Evolutionary conservation across 23 tunicate species (phyloP), one percentile per base, ranked within the genome.

Genomic region (Trididemnum miniatum): DNA sequence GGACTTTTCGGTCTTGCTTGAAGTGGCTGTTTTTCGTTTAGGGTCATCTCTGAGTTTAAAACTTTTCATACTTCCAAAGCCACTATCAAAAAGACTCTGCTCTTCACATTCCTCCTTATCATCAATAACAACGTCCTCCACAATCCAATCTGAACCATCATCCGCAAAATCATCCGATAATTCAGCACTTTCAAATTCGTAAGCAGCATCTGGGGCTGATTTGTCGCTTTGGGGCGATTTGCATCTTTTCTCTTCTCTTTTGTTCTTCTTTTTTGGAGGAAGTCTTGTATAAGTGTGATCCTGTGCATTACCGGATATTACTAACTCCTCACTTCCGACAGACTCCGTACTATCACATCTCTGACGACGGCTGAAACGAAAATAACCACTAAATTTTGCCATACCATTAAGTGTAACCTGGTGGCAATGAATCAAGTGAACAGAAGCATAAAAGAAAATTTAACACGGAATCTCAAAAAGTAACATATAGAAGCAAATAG

Each of bases 131-230:
- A n/a, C 65, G 25, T 85, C 89, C 7, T 79, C 84, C 4, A 20
- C 80, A 28, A 67, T 52, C 52, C 27, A 79, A 30, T 5, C 40
- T 2, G 80, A 60, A 39, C 49, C 37, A 35, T 69, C 90, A 36
- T 69, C 84, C 27, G 50, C 89, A 9, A 78, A 25, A 39, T 80
- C 91, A 26, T 44, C 85, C 33, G 78, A 73, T 34, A 76, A 60
- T 24, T 80, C 97, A 28, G 76, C 83, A 26, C 84, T 92, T 71
- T 92, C 97, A 76, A 92, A 92, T 78, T 92, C 97, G 78, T 92
- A 92, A 29, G 97, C 97, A 12, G 97, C 97, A 67, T 92, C 97
- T 23, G 97, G 97, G 40, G 97, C 97, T 0, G 97, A 92, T 59
- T 92, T 92, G 23, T 87, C 97, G 59, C 97, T 92, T 33, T 92